phyloP scores from a whole-genome alignment of 2,797 vertebrate genomes.

The Thaleichthys pacificus region DNA sequence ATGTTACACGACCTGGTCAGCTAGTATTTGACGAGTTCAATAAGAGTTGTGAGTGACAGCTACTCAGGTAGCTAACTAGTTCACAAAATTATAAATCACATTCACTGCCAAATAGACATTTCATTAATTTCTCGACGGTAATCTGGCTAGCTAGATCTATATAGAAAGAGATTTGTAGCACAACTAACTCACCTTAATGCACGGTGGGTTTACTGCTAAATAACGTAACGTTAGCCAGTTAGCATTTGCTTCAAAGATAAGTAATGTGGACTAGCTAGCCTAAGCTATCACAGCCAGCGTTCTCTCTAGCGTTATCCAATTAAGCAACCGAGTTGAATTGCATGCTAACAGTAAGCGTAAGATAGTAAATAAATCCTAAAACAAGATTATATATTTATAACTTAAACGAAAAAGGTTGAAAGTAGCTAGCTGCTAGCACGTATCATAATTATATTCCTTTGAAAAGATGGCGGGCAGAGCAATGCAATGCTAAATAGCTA shows the following conservation, averaged over 20 bases:
- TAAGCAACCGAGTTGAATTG: not conserved
- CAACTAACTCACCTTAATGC: too few species aligned
- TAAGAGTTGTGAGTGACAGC: not conserved
- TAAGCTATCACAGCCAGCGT: not conserved
- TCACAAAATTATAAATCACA: not conserved
- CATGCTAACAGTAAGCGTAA: not conserved
- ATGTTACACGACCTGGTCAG: not conserved
- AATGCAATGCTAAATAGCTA: conserved; percentile 47
- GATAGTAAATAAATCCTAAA: not conserved
- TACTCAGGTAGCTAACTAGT: not conserved
- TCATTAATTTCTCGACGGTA: not conserved
- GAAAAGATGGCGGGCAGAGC: conserved; percentile 75
- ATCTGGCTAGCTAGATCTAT: not conserved
- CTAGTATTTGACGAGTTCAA: not conserved
- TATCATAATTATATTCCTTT: conserved; percentile 49
- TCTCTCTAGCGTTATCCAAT: not conserved
- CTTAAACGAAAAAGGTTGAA: not conserved
- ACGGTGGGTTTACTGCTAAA: too few species aligned
- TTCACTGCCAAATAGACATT: not conserved
- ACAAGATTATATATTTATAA: not conserved
- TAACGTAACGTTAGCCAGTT: too few species aligned
- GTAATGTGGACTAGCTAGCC: too few species aligned
- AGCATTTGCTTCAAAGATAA: too few species aligned
- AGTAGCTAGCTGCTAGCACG: not conserved
- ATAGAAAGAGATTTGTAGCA: not conserved